Evolutionary conservation across 1,140 invertebrate genomes (phyloP).

Genomic region (Bombus sibiricus): DNA sequence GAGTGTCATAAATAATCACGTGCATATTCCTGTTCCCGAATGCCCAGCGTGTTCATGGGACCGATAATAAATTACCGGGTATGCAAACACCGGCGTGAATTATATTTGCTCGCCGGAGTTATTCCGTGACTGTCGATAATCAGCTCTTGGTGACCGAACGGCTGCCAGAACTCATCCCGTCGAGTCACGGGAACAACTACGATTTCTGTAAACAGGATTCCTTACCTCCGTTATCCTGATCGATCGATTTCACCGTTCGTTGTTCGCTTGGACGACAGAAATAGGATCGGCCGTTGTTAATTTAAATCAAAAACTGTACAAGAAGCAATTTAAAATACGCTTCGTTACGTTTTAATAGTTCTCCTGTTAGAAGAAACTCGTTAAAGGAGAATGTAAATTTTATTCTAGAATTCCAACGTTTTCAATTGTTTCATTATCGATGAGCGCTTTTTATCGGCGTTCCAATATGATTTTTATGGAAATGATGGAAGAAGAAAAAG

Average conservation of each 20-base stretch:
- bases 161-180: constrained; percentile 12
- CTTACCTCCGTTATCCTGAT: neutral
- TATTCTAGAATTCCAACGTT: neutral
- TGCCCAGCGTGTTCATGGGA: neutral
- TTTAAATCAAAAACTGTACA: neutral
- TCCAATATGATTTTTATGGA: neutral
- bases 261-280: too few relatives aligned
- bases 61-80: constrained; percentile 44
- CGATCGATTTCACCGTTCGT: neutral
- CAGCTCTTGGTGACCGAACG: constrained; percentile 32
- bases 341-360: neutral
- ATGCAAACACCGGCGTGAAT: constrained; percentile 39
- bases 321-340: neutral
- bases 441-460: neutral
- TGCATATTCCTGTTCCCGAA: constrained; percentile 21
- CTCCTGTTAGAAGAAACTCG: neutral
- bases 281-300: neutral
- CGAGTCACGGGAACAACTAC: neutral
- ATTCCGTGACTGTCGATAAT: constrained; percentile 47
- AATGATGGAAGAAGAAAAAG: neutral
- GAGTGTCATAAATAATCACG: constrained; percentile 32
- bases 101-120: constrained; percentile 42
- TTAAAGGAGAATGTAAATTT: neutral
- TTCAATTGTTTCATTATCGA: neutral
- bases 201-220: constrained; percentile 4